Evolutionary conservation across 2,888 invertebrate species (phyloP), one percentile per base, ranked within the genome.

Genomic region (Drosophila paranaensis): DNA sequence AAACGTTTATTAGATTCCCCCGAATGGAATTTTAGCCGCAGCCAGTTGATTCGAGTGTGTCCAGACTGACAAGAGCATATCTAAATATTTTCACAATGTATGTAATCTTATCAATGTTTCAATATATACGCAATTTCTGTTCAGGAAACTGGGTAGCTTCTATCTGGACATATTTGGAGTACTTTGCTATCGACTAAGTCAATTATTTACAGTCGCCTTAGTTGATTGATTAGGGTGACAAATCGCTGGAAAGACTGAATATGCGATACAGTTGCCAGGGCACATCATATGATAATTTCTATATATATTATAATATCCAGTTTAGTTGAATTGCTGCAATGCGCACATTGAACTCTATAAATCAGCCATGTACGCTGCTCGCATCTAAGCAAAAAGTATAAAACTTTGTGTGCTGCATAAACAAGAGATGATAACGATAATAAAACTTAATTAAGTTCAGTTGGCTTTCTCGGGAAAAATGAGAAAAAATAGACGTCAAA

Each of bases 141-240:
- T 62, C 35, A 37, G 40, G 43, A 66, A 65, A 70, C 58, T 51
- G 57, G n/a, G 53, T 10, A 16, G 39, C 16, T 33, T 45, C 45
- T 35, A 43, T 54, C 56, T 62, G 33, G 81, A 78, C 88, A 78
- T 57, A 81, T 70, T 88, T 65, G 14, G 81, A 72, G 48, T 72
- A 45, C 46, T 53, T 42, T 46, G 60, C 57, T 63, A 79, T 74
- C 70, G 64, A 76, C 42, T 56, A 58, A 69, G 69, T 62, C 62
- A 82, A 85, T 48, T 75, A 88, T 82, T 88, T 82, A 55, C 67
- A 16, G 25, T 54, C 14, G 62, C 27, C 82, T 88, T 54, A 67
- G 39, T 39, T 86, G 87, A 88, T 88, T 88, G 83, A 88, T 79
- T 69, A 57, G 58, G 64, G 42, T 51, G 64, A 67, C 62, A 71